Percentiles rank a stretch among this genome's conserved stretches.
Conservation (phyloP, 2,888 invertebrate species). For the Thymelicus lineola region DNA sequence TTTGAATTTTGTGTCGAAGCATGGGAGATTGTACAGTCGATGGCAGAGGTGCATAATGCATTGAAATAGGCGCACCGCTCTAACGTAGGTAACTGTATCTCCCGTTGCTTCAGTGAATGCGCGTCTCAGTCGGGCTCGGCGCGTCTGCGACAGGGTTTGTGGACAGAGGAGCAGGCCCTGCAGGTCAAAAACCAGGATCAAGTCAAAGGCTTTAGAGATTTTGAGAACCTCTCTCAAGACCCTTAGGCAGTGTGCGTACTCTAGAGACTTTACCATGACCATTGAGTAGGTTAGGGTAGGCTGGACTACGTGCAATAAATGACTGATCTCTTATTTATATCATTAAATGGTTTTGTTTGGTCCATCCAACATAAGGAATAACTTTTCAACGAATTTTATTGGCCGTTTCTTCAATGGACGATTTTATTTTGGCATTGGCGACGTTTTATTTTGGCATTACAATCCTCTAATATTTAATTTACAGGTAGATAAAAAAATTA, state of each 20-base stretch:
- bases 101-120: slow-evolving; percentile 96
- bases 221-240: slow-evolving; percentile 67
- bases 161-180: slow-evolving; percentile 96
- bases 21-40: slow-evolving; percentile 75
- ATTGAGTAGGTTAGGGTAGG: slow-evolving; percentile 21
- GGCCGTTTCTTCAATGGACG: too few relatives aligned
- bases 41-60: slow-evolving; percentile 70
- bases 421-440: too few relatives aligned
- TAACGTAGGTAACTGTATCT: slow-evolving; percentile 94
- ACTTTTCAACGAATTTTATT: too few relatives aligned
- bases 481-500: too few relatives aligned
- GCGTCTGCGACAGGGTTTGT: slow-evolving; percentile 95
- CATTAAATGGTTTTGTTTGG: too few relatives aligned
- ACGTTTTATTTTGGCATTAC: too few relatives aligned
- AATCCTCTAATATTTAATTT: too few relatives aligned
- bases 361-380: too few relatives aligned
- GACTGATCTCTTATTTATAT: not conserved
- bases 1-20: slow-evolving; percentile 30
- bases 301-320: not conserved
- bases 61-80: slow-evolving; percentile 89
- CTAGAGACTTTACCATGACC: slow-evolving; percentile 29
- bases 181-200: slow-evolving; percentile 76
- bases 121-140: slow-evolving; percentile 93
- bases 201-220: slow-evolving; percentile 60
- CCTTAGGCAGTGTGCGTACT: slow-evolving; percentile 42